Conservation (phyloP, 2,888 invertebrate species). For the Altica lythri region DNA sequence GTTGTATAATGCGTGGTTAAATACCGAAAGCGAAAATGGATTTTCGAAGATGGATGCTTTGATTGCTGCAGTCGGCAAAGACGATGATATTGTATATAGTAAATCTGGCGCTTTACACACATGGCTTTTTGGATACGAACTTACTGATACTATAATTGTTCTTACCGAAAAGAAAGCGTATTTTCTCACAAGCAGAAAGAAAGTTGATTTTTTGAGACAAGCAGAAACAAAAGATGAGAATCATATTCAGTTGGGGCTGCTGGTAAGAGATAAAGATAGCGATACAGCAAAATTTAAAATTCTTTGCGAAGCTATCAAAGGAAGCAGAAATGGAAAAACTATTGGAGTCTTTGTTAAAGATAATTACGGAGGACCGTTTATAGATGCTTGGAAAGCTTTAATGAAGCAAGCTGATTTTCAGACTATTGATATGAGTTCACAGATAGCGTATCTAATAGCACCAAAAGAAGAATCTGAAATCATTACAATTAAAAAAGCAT, state of each 20-base stretch:
- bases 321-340: constrained; percentile 85
- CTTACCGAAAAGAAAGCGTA: constrained; percentile 83
- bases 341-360: constrained; percentile 93
- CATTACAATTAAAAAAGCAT: constrained; percentile 88
- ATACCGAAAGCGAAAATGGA: constrained; percentile 69
- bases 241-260: constrained; percentile 79
- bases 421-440: constrained; percentile 82
- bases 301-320: constrained; percentile 78
- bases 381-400: constrained; percentile 85
- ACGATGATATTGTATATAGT: constrained; percentile 94
- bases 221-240: constrained; percentile 86
- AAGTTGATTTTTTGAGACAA: constrained; percentile 93
- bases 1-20: constrained; percentile 84
- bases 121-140: constrained; percentile 95
- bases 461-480: constrained; percentile 95
- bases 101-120: constrained; percentile 96
- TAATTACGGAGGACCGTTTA: constrained; percentile 90
- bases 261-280: constrained; percentile 92
- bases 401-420: constrained; percentile 69
- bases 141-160: constrained; percentile 94
- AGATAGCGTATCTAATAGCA: constrained; percentile 86
- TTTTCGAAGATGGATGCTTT: constrained; percentile 88
- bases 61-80: constrained; percentile 88
- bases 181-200: constrained; percentile 96
- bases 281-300: constrained; percentile 88